A percentile compares a stretch with the other conserved stretches of the same genome.
phyloP scores from a whole-genome alignment of 2,797 vertebrate species.

The Aplochiton taeniatus region DNA sequence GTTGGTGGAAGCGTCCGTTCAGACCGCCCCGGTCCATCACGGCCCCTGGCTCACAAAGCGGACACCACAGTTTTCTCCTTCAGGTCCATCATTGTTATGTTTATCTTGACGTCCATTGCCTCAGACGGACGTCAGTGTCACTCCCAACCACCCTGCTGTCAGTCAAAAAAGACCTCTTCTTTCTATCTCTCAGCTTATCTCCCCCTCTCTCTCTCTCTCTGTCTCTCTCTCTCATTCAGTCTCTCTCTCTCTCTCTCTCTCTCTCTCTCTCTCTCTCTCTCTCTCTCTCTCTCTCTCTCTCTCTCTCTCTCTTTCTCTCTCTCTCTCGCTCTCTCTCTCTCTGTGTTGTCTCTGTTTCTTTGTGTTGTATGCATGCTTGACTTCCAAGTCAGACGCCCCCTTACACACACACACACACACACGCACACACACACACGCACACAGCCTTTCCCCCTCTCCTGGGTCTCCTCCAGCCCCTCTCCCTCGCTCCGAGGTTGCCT shows the following conservation, averaged over 20 bases:
- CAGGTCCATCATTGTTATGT: not conserved
- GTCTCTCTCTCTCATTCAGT: not conserved
- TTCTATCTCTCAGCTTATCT: not conserved
- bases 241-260: not conserved
- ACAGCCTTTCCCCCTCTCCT: conserved; percentile 12
- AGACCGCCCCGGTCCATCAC: no score
- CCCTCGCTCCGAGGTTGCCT: conserved; percentile 18
- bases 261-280: not conserved
- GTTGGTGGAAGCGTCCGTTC: no score
- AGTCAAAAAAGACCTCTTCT: not conserved
- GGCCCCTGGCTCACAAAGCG: no score
- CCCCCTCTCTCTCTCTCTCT: conserved; percentile 1
- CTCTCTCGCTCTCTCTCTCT: conserved; percentile 14
- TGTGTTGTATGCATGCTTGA: conserved; percentile 8
- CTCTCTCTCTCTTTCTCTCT: conserved; percentile 9
- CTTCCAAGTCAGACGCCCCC: not conserved
- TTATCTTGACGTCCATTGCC: no score
- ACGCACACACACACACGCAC: conserved; percentile 14
- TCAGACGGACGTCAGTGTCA: no score
- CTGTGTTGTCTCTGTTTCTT: not conserved
- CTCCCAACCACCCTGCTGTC: no score
- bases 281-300: not conserved
- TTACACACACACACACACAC: conserved; percentile 17
- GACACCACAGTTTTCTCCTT: not conserved
- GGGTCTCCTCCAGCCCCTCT: conserved; percentile 32